Percentiles rank a stretch among this genome's conserved stretches.
phyloP scores from a whole-genome alignment of 2,888 invertebrate genomes.

The Euplexia lucipara region DNA sequence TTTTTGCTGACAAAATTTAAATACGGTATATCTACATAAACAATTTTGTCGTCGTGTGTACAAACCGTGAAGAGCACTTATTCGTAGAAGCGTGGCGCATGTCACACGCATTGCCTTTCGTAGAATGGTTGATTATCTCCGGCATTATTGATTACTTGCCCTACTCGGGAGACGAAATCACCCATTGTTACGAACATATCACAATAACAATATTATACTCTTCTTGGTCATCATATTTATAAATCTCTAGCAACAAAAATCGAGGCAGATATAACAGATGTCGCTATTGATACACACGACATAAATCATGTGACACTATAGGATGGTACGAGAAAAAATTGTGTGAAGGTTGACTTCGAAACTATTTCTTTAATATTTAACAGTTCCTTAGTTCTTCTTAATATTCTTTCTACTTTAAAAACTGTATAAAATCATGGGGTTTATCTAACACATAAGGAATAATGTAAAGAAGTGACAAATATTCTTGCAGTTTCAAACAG shows the following conservation, averaged over 20 bases:
- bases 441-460: no score
- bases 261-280: conserved; percentile 36
- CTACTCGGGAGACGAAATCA: conserved; percentile 68
- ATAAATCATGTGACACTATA: conserved; percentile 37
- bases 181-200: conserved; percentile 67
- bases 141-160: conserved; percentile 74
- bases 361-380: neutral
- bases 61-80: conserved; percentile 70
- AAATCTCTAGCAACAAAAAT: conserved; percentile 25
- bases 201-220: conserved; percentile 47
- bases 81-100: conserved; percentile 82
- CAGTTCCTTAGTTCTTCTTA: no score
- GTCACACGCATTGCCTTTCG: conserved; percentile 82
- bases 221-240: conserved; percentile 26
- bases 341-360: conserved; percentile 19
- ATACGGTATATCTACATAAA: neutral
- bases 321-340: conserved; percentile 4
- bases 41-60: conserved; percentile 66
- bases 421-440: no score
- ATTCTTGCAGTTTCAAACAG: no score
- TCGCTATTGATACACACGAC: conserved; percentile 8
- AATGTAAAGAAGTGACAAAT: no score
- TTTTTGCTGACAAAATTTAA: neutral
- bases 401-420: no score
- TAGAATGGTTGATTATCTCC: conserved; percentile 80